These are phyloP conservation scores for Oligia fasciuncula DNA, from an alignment of 2,888 invertebrate genomes.

Conservation along the genomic window DNA sequence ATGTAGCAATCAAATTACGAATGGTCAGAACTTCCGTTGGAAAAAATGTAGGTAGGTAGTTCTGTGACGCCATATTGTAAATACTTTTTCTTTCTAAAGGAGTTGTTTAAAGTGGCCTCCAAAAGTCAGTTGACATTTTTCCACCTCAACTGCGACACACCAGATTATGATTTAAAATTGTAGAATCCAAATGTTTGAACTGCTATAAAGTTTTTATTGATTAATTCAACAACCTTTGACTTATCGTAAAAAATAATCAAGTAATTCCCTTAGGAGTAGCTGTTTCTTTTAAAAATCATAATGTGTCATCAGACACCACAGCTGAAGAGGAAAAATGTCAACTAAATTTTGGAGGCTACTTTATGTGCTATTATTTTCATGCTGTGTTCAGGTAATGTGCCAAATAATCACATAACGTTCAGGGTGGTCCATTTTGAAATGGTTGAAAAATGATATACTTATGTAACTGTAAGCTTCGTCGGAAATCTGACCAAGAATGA, in stretches of 20 bases:
- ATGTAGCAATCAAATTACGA: conserved; percentile 40
- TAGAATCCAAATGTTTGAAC: background rate
- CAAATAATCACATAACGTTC: background rate
- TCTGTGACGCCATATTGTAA: no score
- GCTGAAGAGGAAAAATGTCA: background rate
- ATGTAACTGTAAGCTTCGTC: background rate
- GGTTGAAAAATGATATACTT: background rate
- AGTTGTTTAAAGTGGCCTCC: background rate
- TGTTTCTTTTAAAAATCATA: no score
- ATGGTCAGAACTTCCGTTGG: conserved; percentile 4
- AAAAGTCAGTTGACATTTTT: background rate
- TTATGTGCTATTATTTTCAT: background rate
- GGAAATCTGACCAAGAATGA: background rate
- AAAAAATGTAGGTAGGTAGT: background rate
- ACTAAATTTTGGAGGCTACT: no score
- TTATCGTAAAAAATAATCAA: background rate
- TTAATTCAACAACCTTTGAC: background rate
- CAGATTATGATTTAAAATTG: no score
- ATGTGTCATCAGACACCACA: no score
- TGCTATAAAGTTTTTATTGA: background rate
- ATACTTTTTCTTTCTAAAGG: no score
- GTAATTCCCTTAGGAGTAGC: background rate
- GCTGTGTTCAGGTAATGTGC: background rate
- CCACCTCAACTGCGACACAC: no score
- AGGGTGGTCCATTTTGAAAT: background rate